Evolutionary conservation across 2,113 vertebrate species (phyloP).

Genomic region (Brachyistius frenatus): DNA sequence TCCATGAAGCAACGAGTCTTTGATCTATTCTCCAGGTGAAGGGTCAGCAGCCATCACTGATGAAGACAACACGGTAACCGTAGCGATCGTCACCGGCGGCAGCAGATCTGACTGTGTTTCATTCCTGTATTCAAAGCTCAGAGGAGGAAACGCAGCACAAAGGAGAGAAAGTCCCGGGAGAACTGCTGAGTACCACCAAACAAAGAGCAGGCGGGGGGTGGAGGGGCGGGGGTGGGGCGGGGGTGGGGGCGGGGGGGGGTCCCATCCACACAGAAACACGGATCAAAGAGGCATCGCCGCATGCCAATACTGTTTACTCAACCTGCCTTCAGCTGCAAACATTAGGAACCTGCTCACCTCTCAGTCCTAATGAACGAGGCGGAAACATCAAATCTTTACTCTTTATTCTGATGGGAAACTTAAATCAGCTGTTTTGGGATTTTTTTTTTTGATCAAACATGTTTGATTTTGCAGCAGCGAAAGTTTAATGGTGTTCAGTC

Average conservation of each 20-base stretch:
- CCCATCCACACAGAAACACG: slow-evolving; percentile 41
- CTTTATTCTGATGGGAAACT: too few species aligned
- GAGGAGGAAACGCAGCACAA: slow-evolving; percentile 74
- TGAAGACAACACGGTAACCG: slow-evolving; percentile 25
- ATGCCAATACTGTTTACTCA: slow-evolving; percentile 73
- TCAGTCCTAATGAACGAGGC: not conserved
- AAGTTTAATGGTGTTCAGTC: too few species aligned
- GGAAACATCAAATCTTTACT: slow-evolving; percentile 24
- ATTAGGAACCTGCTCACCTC: slow-evolving; percentile 46
- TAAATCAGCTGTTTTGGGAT: too few species aligned
- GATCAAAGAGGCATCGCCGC: slow-evolving; percentile 63
- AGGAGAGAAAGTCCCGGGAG: slow-evolving; percentile 74
- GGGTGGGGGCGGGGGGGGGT: slow-evolving; percentile 2
- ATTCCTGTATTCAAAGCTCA: slow-evolving; percentile 54
- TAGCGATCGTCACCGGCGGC: slow-evolving; percentile 3
- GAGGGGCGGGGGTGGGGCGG: not conserved
- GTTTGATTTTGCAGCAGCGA: too few species aligned
- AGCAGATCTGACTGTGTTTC: slow-evolving; percentile 34
- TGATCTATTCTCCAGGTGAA: slow-evolving; percentile 37
- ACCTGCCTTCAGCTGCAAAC: slow-evolving; percentile 63
- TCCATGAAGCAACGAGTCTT: slow-evolving; percentile 29
- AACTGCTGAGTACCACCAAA: slow-evolving; percentile 70
- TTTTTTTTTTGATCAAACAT: too few species aligned
- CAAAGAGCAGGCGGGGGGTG: slow-evolving; percentile 55
- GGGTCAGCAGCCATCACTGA: slow-evolving; percentile 39